These are phyloP conservation scores for Hermaeophaga mercurialis DNA, from an alignment of 2,888 invertebrate genomes.

Conservation along the genomic window DNA sequence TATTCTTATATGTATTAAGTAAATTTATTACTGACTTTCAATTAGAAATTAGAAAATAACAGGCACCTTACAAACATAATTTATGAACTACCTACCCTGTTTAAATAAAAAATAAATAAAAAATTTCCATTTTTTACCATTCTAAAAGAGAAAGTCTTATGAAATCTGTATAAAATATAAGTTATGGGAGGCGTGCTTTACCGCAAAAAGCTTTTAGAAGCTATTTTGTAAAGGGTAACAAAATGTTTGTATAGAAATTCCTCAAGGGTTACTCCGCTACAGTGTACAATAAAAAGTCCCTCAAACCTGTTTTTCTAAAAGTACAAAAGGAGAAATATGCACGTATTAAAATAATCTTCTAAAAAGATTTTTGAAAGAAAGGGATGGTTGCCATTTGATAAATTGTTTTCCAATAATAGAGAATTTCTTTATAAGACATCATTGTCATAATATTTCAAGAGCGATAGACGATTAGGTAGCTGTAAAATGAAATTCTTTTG, in stretches of 20 bases:
- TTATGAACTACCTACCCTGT: too few relatives aligned
- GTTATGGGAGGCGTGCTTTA: background rate
- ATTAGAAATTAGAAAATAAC: too few relatives aligned
- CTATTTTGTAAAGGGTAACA: background rate
- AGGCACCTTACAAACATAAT: too few relatives aligned
- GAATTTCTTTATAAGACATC: background rate
- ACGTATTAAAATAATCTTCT: constrained; percentile 1
- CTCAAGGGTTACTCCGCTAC: background rate
- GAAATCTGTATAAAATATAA: background rate
- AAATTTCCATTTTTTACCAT: background rate
- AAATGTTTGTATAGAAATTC: background rate
- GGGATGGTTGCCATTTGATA: background rate
- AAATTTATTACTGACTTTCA: too few relatives aligned
- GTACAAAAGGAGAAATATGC: background rate
- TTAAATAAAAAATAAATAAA: too few relatives aligned
- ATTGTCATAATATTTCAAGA: too few relatives aligned
- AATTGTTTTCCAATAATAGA: background rate
- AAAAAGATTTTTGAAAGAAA: background rate
- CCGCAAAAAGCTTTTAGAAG: constrained; percentile 6
- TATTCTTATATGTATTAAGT: too few relatives aligned
- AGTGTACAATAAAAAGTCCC: background rate
- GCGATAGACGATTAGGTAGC: too few relatives aligned
- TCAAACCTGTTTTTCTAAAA: constrained; percentile 2
- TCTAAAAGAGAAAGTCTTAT: background rate
- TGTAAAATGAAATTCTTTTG: too few relatives aligned